Evolutionary conservation across 1,140 invertebrate genomes (phyloP).

Genomic region (Zaprionus kolodkinae): DNA sequence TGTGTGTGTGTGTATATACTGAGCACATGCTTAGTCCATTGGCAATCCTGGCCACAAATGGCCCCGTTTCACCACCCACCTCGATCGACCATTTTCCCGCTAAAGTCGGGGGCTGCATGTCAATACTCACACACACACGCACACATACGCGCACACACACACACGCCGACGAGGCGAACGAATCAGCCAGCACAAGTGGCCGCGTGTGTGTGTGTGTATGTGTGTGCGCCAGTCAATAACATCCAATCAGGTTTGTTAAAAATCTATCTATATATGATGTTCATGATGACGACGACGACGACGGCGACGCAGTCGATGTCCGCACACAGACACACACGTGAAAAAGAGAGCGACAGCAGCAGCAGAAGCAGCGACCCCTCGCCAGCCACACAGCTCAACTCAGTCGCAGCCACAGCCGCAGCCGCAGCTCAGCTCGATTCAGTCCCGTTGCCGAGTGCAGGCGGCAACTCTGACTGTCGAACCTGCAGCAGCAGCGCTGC

Average conservation of each 20-base stretch:
- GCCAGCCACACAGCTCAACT: constrained; percentile 37
- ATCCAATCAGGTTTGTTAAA: constrained; percentile 85
- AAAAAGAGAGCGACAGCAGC: constrained; percentile 29
- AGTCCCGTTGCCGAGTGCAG: constrained; percentile 38
- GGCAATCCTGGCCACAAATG: constrained; percentile 33
- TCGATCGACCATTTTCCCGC: constrained; percentile 45
- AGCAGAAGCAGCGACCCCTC: constrained; percentile 41
- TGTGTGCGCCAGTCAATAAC: constrained; percentile 84
- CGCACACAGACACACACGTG: constrained; percentile 61
- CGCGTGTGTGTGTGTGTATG: constrained; percentile 55
- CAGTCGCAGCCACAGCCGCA: constrained; percentile 32
- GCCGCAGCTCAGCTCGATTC: constrained; percentile 19
- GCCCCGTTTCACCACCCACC: neutral
- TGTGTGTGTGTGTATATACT: constrained; percentile 44
- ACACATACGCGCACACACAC: neutral
- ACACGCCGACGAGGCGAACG: constrained; percentile 67
- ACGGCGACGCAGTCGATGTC: constrained; percentile 79
- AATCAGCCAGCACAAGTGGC: constrained; percentile 66
- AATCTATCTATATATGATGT: constrained; percentile 84
- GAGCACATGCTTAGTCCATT: constrained; percentile 45
- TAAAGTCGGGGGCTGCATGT: constrained; percentile 30
- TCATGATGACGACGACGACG: constrained; percentile 76
- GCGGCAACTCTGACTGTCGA: constrained; percentile 24
- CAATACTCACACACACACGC: constrained; percentile 36
- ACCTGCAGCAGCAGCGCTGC: constrained; percentile 42